Percentiles rank a stretch among this genome's conserved stretches.
Conservation (phyloP, 2,797 vertebrate species). For the Crocidura indochinensis region DNA sequence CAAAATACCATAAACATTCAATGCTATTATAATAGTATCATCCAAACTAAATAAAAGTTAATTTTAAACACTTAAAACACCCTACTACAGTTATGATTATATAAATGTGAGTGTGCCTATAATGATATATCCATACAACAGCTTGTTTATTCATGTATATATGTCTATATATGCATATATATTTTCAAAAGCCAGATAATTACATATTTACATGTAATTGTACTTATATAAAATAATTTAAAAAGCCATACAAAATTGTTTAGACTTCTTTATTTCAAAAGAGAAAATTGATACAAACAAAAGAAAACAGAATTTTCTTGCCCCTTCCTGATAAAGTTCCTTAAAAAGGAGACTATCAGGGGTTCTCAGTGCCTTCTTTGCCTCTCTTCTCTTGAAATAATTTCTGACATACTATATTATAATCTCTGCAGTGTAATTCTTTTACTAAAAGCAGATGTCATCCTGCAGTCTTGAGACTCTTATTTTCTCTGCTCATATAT, state of each 20-base stretch:
- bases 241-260: constrained; percentile 55
- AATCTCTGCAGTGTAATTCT: constrained; percentile 54
- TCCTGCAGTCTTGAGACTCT: neutral
- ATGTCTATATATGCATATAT: neutral
- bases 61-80: neutral
- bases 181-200: too few relatives aligned
- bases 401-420: constrained; percentile 39
- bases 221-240: constrained; percentile 6
- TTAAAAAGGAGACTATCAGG: constrained; percentile 30
- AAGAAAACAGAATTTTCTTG: constrained; percentile 66
- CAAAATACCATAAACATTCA: too few relatives aligned
- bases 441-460: constrained; percentile 71
- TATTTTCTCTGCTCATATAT: constrained; percentile 4
- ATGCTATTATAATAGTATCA: too few relatives aligned
- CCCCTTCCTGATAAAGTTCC: constrained; percentile 69
- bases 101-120: too few relatives aligned
- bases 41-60: too few relatives aligned
- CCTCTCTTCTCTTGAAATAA: constrained; percentile 70
- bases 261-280: constrained; percentile 70
- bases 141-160: neutral
- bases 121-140: too few relatives aligned
- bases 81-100: neutral
- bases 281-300: constrained; percentile 64
- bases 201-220: neutral
- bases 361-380: neutral